Evolutionary conservation across 1,140 invertebrate genomes (phyloP), one percentile per base, ranked within the genome.

Genomic region (Camponotus pennsylvanicus): DNA sequence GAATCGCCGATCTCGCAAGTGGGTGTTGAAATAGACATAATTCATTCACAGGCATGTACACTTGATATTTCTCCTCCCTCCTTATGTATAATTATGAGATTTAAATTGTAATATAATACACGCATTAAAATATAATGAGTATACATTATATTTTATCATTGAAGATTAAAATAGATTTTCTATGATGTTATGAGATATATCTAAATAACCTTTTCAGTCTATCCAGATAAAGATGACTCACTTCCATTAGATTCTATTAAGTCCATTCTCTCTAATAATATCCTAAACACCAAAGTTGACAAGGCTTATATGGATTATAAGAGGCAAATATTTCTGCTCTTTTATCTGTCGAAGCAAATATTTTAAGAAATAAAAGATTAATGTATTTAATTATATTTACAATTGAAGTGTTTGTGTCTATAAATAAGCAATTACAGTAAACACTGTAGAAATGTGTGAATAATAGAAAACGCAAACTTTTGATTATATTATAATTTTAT

Each of bases 11-110:
- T 52, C 66, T 80, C 21, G 8, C 52, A 32, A 70, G 37, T 15
- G 69, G n/a, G 34, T 83, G 79, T 75, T 45, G 79, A 73, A 75
- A 73, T 49, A 15, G 27, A 73, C 57, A 32, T 73, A 83, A 83
- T 83, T 73, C 18, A 55, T 11, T 18, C 69, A 69, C 4, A 18
- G 8, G n/a, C 27, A 21, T 57, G 4, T 40, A 40, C 27, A 67
- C n/a, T 45, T 34, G 18, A 78, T 78, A 34, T 49, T 15, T 52
- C 3, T 52, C 49, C 13, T 18, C 4, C 13, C 15, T 49, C 3
- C 9, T n/a, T 59, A 13, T 52, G 45, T 69, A 37, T 11, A 40
- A 49, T 37, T 27, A 15, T 3, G 42, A 63, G 21, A 32, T 9
- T 45, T 2, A 59, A n/a, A n/a, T 6, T 18, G 27, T 8, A 27